These are phyloP conservation scores for Thecocarcelia acutangulata DNA, from an alignment of 2,888 invertebrate genomes.

Conservation along the genomic window DNA sequence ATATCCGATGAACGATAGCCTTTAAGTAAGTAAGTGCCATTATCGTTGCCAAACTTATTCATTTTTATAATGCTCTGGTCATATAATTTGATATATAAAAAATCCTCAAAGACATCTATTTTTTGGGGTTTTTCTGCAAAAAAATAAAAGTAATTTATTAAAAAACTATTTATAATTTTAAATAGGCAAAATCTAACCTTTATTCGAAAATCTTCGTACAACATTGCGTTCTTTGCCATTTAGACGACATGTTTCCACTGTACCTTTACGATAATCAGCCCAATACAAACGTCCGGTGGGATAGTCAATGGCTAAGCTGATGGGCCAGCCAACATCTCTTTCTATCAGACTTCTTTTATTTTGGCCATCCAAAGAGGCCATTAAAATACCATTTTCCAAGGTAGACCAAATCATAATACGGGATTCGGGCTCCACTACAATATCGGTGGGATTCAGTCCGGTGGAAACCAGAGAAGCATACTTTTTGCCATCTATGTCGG, in stretches of 20 bases:
- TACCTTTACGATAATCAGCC: constrained; percentile 90
- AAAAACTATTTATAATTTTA: too few species aligned
- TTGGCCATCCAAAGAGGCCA: constrained; percentile 86
- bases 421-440: constrained; percentile 86
- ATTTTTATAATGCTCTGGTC: constrained; percentile 85
- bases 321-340: constrained; percentile 86
- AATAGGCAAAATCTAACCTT: constrained; percentile 76
- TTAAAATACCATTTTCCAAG: constrained; percentile 86
- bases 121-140: constrained; percentile 85
- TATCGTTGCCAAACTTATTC: constrained; percentile 86
- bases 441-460: constrained; percentile 86
- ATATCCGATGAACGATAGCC: constrained; percentile 85
- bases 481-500: constrained; percentile 80
- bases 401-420: constrained; percentile 88
- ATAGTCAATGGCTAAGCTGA: constrained; percentile 89
- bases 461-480: constrained; percentile 79
- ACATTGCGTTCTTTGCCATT: constrained; percentile 87
- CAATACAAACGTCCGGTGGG: constrained; percentile 90
- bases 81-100: constrained; percentile 86
- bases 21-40: constrained; percentile 83
- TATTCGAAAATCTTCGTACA: constrained; percentile 83
- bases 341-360: constrained; percentile 84
- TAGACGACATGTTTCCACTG: constrained; percentile 86
- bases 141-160: not conserved
- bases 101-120: constrained; percentile 89